Conservation (phyloP, 37 sponge, comb jelly and placozoan genomes). For the Cliona cf. orientalis region DNA sequence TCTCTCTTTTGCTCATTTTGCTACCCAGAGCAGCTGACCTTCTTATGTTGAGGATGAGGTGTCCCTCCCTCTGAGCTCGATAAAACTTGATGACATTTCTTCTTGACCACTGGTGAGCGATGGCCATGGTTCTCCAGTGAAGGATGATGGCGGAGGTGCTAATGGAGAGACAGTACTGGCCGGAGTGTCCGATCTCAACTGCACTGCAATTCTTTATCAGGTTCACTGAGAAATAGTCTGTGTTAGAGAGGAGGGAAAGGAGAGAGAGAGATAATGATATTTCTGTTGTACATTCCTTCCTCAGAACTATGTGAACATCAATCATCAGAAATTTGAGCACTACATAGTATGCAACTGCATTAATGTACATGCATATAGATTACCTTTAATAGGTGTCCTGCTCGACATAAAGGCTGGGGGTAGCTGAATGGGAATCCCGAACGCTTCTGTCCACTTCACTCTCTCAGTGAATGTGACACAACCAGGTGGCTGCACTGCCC, state of each 20-base stretch:
- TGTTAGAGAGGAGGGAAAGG: not conserved
- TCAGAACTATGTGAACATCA: too few species aligned
- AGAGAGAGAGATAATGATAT: too few species aligned
- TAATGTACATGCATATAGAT: too few species aligned
- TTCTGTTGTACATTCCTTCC: too few species aligned
- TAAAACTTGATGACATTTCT: conserved; percentile 23
- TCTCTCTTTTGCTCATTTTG: too few species aligned
- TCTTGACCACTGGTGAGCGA: conserved; percentile 54
- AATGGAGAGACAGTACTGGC: conserved; percentile 48
- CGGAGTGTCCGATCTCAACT: conserved; percentile 48
- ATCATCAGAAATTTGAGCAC: too few species aligned
- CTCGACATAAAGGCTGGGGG: too few species aligned
- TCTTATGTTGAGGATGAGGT: conserved; percentile 26
- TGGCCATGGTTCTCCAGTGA: conserved; percentile 59
- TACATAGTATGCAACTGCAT: too few species aligned
- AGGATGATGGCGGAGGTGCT: conserved; percentile 37
- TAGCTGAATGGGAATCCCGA: conserved; percentile 49
- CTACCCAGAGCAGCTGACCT: conserved; percentile 18
- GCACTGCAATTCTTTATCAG: conserved; percentile 46
- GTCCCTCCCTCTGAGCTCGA: conserved; percentile 10
- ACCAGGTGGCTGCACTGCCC: conserved; percentile 51
- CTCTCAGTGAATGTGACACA: conserved; percentile 62
- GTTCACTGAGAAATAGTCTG: conserved; percentile 52
- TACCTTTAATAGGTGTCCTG: too few species aligned
- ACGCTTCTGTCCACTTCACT: conserved; percentile 71